Conservation (phyloP, 2,113 vertebrate species). For the Hypocryptadius cinnamomeus region DNA sequence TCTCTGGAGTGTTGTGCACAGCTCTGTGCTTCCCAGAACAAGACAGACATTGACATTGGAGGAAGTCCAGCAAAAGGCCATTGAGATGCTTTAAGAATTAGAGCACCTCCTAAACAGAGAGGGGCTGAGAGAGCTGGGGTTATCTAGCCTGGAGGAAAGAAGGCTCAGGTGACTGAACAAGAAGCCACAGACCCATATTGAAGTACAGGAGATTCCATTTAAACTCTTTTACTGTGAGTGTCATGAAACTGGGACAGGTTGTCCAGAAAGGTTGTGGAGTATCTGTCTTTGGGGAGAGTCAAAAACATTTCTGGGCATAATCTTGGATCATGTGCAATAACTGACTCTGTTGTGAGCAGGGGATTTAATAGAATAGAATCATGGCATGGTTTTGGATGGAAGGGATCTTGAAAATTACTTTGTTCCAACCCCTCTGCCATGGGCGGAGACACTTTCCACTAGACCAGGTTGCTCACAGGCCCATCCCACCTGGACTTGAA, state of each 20-base stretch:
- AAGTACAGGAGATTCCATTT: background rate
- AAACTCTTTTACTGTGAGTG: background rate
- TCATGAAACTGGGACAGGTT: background rate
- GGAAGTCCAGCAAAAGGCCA: background rate
- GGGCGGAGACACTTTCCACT: background rate
- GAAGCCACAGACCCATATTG: accelerated
- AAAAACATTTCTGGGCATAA: background rate
- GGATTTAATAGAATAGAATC: background rate
- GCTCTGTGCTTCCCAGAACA: background rate
- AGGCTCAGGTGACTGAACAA: background rate
- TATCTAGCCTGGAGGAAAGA: background rate
- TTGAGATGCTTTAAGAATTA: background rate
- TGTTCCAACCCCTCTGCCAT: background rate
- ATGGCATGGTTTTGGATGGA: background rate
- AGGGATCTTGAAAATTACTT: background rate
- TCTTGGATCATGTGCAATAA: background rate
- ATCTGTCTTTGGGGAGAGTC: background rate
- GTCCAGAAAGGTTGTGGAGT: background rate
- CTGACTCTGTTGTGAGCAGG: background rate
- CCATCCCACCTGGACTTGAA: background rate
- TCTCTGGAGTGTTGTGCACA: background rate
- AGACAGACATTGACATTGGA: background rate
- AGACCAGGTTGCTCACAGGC: background rate
- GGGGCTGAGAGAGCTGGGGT: background rate
- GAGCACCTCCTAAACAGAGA: background rate